These are phyloP conservation scores for Nesogale talazaci DNA, from an alignment of 2,113 vertebrate genomes.

Conservation along the genomic window DNA sequence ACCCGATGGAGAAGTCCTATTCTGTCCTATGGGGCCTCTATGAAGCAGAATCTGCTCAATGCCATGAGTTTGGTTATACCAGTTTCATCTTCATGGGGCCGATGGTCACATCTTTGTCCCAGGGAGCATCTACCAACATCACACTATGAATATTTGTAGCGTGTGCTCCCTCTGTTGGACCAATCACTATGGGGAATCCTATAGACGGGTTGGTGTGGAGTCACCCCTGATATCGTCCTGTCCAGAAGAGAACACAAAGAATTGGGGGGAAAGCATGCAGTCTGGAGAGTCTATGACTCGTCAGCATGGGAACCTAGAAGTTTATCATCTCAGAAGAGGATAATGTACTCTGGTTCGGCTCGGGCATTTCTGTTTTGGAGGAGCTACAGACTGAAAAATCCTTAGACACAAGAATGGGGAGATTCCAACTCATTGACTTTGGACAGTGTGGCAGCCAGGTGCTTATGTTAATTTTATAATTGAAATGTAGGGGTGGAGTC, in stretches of 20 bases:
- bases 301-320: neutral
- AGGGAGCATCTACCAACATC: too few species aligned
- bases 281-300: neutral
- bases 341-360: neutral
- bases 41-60: too few species aligned
- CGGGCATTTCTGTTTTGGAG: neutral
- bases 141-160: neutral
- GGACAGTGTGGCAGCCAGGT: too few species aligned
- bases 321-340: slow-evolving; percentile 7
- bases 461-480: too few species aligned
- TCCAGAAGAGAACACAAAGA: neutral
- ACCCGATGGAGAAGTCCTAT: too few species aligned
- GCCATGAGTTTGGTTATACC: too few species aligned
- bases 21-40: too few species aligned
- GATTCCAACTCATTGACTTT: neutral
- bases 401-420: neutral
- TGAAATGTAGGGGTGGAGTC: too few species aligned
- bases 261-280: neutral
- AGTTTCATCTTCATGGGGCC: too few species aligned
- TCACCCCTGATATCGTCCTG: neutral
- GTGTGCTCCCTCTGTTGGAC: neutral
- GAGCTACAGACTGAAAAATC: neutral
- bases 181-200: neutral
- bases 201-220: neutral
- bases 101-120: too few species aligned